A percentile compares a stretch with the other conserved stretches of the same genome.
Evolutionary conservation across 2,797 vertebrate species (phyloP).

Genomic region (Echiichthys vipera): DNA sequence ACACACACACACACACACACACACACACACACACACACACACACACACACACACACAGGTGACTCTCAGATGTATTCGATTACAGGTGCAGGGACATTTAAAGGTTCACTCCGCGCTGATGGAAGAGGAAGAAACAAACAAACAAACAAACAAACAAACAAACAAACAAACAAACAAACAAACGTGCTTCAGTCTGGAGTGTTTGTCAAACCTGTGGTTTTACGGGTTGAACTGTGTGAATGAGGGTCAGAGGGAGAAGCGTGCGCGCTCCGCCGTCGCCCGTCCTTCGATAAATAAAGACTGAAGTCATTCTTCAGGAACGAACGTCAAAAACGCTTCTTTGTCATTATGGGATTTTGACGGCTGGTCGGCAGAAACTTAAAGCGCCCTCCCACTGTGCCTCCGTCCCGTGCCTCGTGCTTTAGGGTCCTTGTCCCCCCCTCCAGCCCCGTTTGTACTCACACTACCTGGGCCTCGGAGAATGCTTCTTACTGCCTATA

Average conservation of each 20-base stretch:
- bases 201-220: neutral
- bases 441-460: no score
- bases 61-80: no score
- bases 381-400: no score
- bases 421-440: no score
- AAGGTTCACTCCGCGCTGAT: neutral
- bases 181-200: neutral
- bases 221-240: neutral
- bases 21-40: neutral
- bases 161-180: neutral
- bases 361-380: no score
- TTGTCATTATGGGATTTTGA: no score
- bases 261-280: neutral
- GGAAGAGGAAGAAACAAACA: neutral
- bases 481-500: no score
- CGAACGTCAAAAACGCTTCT: no score
- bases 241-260: neutral
- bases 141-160: neutral
- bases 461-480: no score
- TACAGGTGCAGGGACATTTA: neutral
- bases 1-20: neutral
- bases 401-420: no score
- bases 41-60: neutral
- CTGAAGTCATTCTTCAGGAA: no score
- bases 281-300: no score